phyloP scores from a whole-genome alignment of 2,888 invertebrate genomes.

The Calameuta filiformis region DNA sequence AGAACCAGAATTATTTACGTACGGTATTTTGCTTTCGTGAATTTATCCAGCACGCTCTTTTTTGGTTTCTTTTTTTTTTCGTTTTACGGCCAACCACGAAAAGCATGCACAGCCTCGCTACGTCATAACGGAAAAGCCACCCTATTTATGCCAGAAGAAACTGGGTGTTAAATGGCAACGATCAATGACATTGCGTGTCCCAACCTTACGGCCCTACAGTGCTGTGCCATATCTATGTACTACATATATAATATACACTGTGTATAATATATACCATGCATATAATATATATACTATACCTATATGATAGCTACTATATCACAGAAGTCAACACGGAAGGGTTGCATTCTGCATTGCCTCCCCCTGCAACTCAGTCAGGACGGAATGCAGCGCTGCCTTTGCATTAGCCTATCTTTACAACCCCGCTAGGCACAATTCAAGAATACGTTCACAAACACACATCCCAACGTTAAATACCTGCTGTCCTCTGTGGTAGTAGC shows the following conservation, averaged over 20 bases:
- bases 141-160: background rate
- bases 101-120: background rate
- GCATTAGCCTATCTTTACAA: conserved; percentile 20
- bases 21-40: background rate
- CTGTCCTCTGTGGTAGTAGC: background rate
- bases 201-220: conserved; percentile 2
- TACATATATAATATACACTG: background rate
- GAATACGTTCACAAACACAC: background rate
- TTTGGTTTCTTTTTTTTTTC: background rate
- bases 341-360: background rate
- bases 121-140: background rate
- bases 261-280: background rate
- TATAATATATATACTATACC: background rate
- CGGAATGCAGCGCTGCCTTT: conserved; percentile 17
- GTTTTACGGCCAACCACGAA: background rate
- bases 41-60: background rate
- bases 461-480: background rate
- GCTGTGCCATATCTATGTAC: background rate
- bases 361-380: conserved; percentile 16
- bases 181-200: conserved; percentile 18
- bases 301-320: background rate
- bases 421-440: conserved; percentile 8
- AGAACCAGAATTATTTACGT: background rate
- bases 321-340: conserved; percentile 5
- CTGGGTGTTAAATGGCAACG: conserved; percentile 4